Conservation (phyloP, 2,797 vertebrate species). For the Danio albolineatus region DNA sequence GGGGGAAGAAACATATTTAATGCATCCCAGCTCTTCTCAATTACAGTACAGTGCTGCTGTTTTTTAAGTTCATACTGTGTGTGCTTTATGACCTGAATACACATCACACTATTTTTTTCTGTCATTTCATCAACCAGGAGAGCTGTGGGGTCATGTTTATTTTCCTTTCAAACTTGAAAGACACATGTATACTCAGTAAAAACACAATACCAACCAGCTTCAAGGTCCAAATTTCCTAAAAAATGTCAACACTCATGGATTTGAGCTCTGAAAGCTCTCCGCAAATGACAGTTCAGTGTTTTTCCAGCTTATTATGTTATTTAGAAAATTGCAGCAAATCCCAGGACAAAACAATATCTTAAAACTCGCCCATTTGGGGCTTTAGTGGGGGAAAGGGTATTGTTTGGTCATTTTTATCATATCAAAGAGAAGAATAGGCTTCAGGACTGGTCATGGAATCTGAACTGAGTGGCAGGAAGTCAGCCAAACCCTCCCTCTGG, state of each 20-base stretch:
- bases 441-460: constrained; percentile 52
- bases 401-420: constrained; percentile 52
- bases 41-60: neutral
- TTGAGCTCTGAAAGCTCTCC: constrained; percentile 37
- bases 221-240: constrained; percentile 21
- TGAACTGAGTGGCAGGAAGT: constrained; percentile 60
- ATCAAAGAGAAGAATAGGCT: constrained; percentile 57
- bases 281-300: constrained; percentile 40
- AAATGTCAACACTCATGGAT: constrained; percentile 48
- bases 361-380: constrained; percentile 30
- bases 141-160: constrained; percentile 52
- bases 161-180: constrained; percentile 58
- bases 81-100: constrained; percentile 17
- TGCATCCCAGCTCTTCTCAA: neutral
- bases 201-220: constrained; percentile 39
- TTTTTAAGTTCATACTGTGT: neutral
- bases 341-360: constrained; percentile 19
- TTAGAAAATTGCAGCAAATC: constrained; percentile 41
- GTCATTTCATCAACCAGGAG: constrained; percentile 40
- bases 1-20: neutral
- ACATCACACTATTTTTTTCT: constrained; percentile 25
- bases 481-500: constrained; percentile 51
- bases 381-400: constrained; percentile 48
- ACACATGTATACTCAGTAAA: constrained; percentile 53
- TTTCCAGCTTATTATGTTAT: constrained; percentile 48